Base-by-base conservation (phyloP, 2,113 vertebrate species). In the Naja naja region DNA sequence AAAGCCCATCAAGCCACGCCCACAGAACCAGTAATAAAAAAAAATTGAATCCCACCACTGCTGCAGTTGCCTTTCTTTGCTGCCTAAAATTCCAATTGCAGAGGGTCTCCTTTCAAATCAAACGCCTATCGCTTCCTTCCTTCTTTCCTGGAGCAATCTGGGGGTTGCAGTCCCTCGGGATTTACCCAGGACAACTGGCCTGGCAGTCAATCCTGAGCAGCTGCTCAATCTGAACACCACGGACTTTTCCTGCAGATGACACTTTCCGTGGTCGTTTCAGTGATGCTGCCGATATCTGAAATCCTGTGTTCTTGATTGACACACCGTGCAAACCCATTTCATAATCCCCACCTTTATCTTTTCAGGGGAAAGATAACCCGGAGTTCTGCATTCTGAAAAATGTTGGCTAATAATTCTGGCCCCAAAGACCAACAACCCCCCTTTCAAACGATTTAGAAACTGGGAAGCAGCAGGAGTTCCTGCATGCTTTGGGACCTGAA, bases 271-370 rank as follows among this genome's bases (percentile, higher is more conserved):
- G 30, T 53, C 53, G 74, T 74, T 52, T 18, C 89, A 74, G 10
- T 1, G 23, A 25, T 0, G 2, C 39, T 56, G 30, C 55, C 39
- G 39, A 90, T 25, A n/a, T 22, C 88, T n/a, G 9, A 54, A 25
- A 25, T 49, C 47, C n/a, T 8, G 0, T 0, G 1, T 20, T 18
- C 5, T 47, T 69, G 43, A 85, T 58, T 0, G 0, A 85, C 47
- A 54, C 1, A 12, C 10, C 4, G 7, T 49, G 52, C 16, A 11
- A 2, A 3, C 16, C 2, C 4, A 0, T 5, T 55, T 34, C 5
- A 20, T 9, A 47, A 27, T 4, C 45, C 85, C 10, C 0, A 30
- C 3, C 12, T 12, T 89, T 34, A 54, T 22, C 27, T 34, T 88
- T 56, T 4, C 11, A 10, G 60, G 30, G 30, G 10, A 4, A 39